Base-by-base conservation (phyloP, 1,140 invertebrate genomes). In the Coptotermes formosanus region DNA sequence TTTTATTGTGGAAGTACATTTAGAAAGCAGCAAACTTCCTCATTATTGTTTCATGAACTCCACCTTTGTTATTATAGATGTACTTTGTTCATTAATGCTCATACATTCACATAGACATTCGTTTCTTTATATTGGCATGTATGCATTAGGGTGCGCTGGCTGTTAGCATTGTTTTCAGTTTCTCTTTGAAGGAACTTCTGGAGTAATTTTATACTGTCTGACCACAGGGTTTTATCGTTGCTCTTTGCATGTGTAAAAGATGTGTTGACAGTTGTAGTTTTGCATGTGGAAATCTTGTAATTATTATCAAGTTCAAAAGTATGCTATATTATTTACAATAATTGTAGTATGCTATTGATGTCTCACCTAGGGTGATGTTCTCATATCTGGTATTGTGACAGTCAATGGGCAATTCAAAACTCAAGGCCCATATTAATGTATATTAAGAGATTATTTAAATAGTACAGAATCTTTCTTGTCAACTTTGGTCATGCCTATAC, bases 1-100 rank as follows among this genome's bases (percentile, higher is more conserved):
- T 86, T 85, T 85, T 69, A 81, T 84, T 85, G 84, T 81, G 38
- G 48, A 83, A 45, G 44, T n/a, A 83, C 45, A 82, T 82, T 6
- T 83, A 48, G 38, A 83, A 83, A 48, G 48, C 7, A 52, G 3
- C 48, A 25, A 19, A 44, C 23, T 45, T 82, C 44, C 82, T 44
- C 21, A 25, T 82, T 14, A 43, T 69, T 19, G 75, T 75, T 75
- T 25, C 8, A 16, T 75, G 21, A 64, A 23, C 59, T 64, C 21
- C 59, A 64, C 59, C 7, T 23, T 2, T 64, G 8, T 64, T n/a
- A 64, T 64, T 64, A n/a, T 6, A 23, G 25, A 0, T 23, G 19
- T 23, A 8, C 7, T 75, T 75, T 75, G 25, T 64, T 64, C 8
- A 3, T 64, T 75, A n/a, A 25, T 75, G 3, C 14, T 75, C 25